A percentile compares a stretch with the other conserved stretches of the same genome.
These are phyloP conservation scores for Anser brachyrhynchus DNA, from an alignment of 2,113 vertebrate genomes.

Conservation along the genomic window DNA sequence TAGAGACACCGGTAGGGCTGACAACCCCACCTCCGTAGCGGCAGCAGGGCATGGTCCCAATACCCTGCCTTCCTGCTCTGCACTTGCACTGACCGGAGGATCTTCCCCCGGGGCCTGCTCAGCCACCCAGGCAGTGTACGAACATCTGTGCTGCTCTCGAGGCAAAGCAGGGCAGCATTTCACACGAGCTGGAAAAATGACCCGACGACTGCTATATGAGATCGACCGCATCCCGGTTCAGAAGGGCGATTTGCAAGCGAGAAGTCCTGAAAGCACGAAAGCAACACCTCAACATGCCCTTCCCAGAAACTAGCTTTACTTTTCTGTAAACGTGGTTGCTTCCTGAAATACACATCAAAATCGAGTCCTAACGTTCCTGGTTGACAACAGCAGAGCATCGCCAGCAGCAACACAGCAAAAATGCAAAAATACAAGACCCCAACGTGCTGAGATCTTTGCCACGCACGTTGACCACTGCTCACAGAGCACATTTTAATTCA, in stretches of 20 bases:
- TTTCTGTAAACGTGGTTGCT: not conserved
- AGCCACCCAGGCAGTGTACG: not conserved
- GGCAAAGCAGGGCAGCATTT: not conserved
- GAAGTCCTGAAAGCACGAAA: not conserved
- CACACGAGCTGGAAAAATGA: not conserved
- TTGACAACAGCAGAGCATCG: not conserved
- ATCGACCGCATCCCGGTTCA: not conserved
- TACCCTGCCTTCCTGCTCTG: not conserved
- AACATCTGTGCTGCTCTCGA: not conserved
- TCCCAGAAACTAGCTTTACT: not conserved
- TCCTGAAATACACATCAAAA: not conserved
- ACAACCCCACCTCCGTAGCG: accelerated
- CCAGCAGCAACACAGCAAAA: not conserved
- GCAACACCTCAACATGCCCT: not conserved
- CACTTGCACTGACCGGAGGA: not conserved
- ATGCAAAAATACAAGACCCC: not conserved
- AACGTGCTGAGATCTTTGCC: accelerated
- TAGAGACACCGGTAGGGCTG: not conserved
- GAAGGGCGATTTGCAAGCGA: not conserved
- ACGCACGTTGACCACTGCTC: not conserved
- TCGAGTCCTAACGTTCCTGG: not conserved
- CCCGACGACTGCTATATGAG: not conserved
- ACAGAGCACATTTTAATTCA: not conserved
- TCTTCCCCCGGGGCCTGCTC: not conserved
- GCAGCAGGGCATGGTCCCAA: not conserved